phyloP scores from a whole-genome alignment of 2,113 vertebrate genomes.

The Sarotherodon lohbergeri region DNA sequence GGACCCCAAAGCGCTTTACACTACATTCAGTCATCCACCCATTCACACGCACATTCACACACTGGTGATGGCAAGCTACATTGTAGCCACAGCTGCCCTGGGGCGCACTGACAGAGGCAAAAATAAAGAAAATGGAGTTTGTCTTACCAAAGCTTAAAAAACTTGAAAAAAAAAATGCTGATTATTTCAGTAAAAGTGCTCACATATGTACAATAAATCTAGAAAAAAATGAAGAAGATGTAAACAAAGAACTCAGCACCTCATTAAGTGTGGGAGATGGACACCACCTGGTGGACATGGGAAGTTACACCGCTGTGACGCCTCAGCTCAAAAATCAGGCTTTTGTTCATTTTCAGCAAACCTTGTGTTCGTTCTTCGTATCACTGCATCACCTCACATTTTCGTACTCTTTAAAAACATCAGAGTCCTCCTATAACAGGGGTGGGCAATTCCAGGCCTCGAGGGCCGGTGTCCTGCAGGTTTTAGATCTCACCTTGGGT shows the following conservation, averaged over 20 bases:
- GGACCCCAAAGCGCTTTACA: too few species aligned
- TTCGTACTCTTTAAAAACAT: not conserved
- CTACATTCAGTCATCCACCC: too few species aligned
- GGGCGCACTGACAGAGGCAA: not conserved
- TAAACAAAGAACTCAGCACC: not conserved
- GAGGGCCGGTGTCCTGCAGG: too few species aligned
- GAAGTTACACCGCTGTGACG: not conserved
- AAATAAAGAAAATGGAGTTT: not conserved
- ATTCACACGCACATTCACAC: too few species aligned
- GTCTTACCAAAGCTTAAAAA: not conserved
- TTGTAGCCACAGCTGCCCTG: too few species aligned
- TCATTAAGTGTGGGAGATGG: slow-evolving; percentile 32
- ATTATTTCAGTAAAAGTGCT: not conserved
- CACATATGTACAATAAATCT: not conserved
- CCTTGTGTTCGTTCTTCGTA: not conserved
- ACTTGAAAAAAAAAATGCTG: not conserved
- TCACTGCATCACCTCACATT: not conserved
- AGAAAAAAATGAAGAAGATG: not conserved
- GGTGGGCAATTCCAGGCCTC: too few species aligned
- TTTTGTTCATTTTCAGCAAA: not conserved
- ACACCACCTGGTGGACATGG: slow-evolving; percentile 27
- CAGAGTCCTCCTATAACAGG: not conserved
- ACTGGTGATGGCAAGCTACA: too few species aligned
- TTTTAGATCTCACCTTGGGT: too few species aligned
- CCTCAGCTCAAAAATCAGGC: not conserved